Evolutionary conservation across 2,888 invertebrate species (phyloP).

Genomic region (Cataglyphis livida): DNA sequence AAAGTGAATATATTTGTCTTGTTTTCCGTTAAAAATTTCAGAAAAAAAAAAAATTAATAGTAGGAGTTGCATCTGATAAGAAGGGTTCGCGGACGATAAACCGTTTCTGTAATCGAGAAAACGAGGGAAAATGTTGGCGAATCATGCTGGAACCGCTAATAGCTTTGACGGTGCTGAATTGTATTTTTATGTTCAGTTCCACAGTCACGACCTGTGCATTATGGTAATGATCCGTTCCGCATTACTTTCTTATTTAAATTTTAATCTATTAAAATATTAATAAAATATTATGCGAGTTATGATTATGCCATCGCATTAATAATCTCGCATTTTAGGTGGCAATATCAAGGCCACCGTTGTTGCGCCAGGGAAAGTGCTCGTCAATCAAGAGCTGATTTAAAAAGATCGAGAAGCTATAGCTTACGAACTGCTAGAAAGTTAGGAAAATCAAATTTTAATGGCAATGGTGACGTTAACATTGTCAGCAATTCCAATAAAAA

Average conservation of each 20-base stretch:
- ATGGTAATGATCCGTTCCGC: conserved; percentile 66
- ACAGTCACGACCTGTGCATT: conserved; percentile 78
- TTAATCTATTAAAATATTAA: background rate
- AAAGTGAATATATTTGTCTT: background rate
- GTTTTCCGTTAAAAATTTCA: conserved; percentile 9
- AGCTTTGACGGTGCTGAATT: conserved; percentile 77
- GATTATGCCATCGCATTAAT: background rate
- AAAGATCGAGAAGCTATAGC: conserved; percentile 55
- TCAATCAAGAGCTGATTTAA: conserved; percentile 30
- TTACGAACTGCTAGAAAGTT: conserved; percentile 34
- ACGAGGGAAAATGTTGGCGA: conserved; percentile 9
- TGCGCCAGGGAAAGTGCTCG: conserved; percentile 53
- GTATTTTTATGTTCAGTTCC: conserved; percentile 79
- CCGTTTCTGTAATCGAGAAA: background rate
- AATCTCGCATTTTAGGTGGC: conserved; percentile 69
- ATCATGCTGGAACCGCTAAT: conserved; percentile 76
- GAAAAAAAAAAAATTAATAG: background rate
- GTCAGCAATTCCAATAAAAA: conserved; percentile 38
- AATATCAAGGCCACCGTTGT: conserved; percentile 70
- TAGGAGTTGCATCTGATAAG: background rate
- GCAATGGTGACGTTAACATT: background rate
- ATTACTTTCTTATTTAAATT: background rate
- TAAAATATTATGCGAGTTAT: background rate
- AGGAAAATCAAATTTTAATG: conserved; percentile 12
- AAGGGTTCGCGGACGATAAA: background rate